Conservation (phyloP, 2,888 invertebrate species). For the Phanerotoma sp. region DNA sequence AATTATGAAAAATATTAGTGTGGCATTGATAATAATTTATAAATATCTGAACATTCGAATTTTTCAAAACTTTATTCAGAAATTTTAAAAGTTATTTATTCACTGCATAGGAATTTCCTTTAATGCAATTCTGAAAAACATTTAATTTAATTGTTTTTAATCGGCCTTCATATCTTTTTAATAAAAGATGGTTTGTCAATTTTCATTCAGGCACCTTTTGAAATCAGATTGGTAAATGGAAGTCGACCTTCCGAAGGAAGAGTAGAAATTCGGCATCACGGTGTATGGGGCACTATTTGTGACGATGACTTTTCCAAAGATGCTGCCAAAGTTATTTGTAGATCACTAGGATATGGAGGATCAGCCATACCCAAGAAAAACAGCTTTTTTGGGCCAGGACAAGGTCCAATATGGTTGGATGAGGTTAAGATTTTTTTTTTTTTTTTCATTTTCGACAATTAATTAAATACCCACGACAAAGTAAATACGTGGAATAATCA, state of each 20-base stretch:
- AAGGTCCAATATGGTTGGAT: conserved; percentile 72
- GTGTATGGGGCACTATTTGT: conserved; percentile 77
- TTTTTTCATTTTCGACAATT: not conserved
- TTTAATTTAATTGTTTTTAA: too few relatives aligned
- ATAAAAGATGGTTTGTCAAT: too few relatives aligned
- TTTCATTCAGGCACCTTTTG: conserved; percentile 58
- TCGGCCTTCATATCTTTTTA: too few relatives aligned
- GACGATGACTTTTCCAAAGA: conserved; percentile 72
- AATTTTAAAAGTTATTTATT: too few relatives aligned
- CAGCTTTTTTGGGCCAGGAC: conserved; percentile 61
- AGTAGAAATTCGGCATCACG: conserved; percentile 69
- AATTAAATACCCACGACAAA: too few relatives aligned
- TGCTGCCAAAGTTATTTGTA: conserved; percentile 68
- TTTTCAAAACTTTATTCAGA: too few relatives aligned
- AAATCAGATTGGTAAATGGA: conserved; percentile 66
- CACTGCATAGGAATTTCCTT: too few relatives aligned
- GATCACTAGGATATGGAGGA: conserved; percentile 62
- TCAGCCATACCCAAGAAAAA: conserved; percentile 60
- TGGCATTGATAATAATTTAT: too few relatives aligned
- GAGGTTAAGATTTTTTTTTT: conserved; percentile 56
- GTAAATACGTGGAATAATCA: too few relatives aligned
- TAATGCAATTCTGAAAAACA: too few relatives aligned
- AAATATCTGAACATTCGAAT: too few relatives aligned
- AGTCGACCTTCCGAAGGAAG: conserved; percentile 64
- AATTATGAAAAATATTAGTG: too few relatives aligned